Conservation (phyloP, 2,888 invertebrate species). For the Phalangium opilio region DNA sequence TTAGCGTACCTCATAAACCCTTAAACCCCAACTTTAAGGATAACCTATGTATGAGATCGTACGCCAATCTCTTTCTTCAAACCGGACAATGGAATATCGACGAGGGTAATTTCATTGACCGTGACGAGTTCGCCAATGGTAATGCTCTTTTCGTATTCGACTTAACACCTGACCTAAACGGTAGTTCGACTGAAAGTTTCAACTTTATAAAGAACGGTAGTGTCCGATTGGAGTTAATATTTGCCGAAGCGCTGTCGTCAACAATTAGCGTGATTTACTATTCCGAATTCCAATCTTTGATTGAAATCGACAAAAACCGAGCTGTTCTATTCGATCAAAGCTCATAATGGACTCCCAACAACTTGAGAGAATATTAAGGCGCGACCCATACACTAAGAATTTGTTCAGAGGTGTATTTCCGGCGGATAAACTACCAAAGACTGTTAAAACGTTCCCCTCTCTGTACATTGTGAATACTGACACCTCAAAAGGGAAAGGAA, state of each 20-base stretch:
- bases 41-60: conserved; percentile 17
- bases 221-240: conserved; percentile 22
- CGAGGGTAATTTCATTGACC: conserved; percentile 18
- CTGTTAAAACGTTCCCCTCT: too few species aligned
- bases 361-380: too few species aligned
- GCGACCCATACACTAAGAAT: too few species aligned
- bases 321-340: too few species aligned
- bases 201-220: conserved; percentile 16
- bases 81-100: conserved; percentile 20
- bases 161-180: too few species aligned
- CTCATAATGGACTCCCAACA: too few species aligned
- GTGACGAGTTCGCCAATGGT: conserved; percentile 8
- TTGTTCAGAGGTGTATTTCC: too few species aligned
- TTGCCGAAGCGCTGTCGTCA: conserved; percentile 19
- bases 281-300: conserved; percentile 24
- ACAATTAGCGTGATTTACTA: conserved; percentile 22
- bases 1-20: conserved; percentile 18
- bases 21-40: conserved; percentile 2
- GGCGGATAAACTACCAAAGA: too few species aligned
- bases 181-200: conserved; percentile 21
- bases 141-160: conserved; percentile 23
- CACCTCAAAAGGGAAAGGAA: too few species aligned
- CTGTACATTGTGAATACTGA: too few species aligned
- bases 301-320: too few species aligned
- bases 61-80: conserved; percentile 22